phyloP scores from a whole-genome alignment of 2,797 vertebrate genomes.

The Falco biarmicus region DNA sequence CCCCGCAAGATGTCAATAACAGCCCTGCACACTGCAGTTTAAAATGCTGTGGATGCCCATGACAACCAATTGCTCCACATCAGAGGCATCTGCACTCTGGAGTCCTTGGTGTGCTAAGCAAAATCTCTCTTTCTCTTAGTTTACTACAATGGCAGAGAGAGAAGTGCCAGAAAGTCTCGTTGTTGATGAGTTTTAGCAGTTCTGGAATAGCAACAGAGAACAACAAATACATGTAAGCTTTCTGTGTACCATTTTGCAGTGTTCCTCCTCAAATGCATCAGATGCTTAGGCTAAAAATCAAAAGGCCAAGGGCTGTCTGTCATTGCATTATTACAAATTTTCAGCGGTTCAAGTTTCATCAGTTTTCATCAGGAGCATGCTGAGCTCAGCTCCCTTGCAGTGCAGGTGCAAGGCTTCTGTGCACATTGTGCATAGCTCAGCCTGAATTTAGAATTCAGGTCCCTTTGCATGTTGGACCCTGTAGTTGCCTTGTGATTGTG shows the following conservation, averaged over 20 bases:
- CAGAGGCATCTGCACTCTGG: neutral
- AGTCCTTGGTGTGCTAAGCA: neutral
- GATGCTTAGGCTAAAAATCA: neutral
- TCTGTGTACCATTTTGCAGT: neutral
- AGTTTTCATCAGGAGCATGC: neutral
- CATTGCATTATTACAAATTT: neutral
- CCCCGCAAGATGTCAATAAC: neutral
- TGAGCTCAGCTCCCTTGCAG: neutral
- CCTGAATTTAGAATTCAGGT: neutral
- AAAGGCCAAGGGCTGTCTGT: neutral
- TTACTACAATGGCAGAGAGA: neutral
- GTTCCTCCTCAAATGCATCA: neutral
- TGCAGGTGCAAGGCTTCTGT: neutral
- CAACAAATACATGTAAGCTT: neutral
- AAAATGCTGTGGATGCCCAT: neutral
- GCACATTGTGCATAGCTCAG: neutral
- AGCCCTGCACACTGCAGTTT: neutral
- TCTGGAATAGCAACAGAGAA: neutral
- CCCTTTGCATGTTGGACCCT: neutral
- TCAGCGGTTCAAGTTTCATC: neutral
- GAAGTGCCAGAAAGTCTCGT: neutral
- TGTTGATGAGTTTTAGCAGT: neutral
- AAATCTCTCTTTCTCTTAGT: neutral
- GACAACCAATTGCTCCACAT: neutral
- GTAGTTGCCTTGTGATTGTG: neutral